Conservation (phyloP, 2,888 invertebrate genomes). For the Heliconius hortense region DNA sequence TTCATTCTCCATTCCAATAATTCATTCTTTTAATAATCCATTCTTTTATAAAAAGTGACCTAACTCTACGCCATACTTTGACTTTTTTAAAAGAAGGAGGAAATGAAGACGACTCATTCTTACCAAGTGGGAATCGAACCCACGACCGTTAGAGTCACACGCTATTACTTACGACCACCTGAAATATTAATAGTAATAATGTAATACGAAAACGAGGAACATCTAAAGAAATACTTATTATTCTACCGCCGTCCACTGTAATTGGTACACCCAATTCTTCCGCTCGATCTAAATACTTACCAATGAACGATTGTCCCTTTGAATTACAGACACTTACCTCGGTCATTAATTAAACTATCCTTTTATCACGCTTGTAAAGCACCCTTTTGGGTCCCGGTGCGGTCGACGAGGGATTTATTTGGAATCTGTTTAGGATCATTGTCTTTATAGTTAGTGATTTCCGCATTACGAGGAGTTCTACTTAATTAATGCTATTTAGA, state of each 20-base stretch:
- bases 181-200: neutral
- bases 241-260: neutral
- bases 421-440: constrained; percentile 44
- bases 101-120: neutral
- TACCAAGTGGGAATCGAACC: neutral
- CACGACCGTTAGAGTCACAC: neutral
- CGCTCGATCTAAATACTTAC: constrained; percentile 29
- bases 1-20: no score
- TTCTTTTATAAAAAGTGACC: no score
- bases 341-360: constrained; percentile 40
- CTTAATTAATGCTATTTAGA: constrained; percentile 44
- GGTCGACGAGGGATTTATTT: constrained; percentile 41
- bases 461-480: constrained; percentile 41
- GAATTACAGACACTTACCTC: constrained; percentile 40
- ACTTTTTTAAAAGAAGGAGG: no score
- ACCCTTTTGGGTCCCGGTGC: constrained; percentile 38
- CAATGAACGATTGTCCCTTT: constrained; percentile 32
- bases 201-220: neutral
- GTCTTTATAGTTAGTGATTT: constrained; percentile 43
- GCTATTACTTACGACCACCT: neutral
- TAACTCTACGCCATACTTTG: no score
- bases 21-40: no score
- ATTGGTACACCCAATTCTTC: constrained; percentile 25
- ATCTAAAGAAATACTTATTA: neutral
- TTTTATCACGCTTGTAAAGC: constrained; percentile 43